A percentile compares a stretch with the other conserved stretches of the same genome.
Conservation (phyloP, 53 echinoderm and acorn worm species). For the Holothuria scabra region DNA sequence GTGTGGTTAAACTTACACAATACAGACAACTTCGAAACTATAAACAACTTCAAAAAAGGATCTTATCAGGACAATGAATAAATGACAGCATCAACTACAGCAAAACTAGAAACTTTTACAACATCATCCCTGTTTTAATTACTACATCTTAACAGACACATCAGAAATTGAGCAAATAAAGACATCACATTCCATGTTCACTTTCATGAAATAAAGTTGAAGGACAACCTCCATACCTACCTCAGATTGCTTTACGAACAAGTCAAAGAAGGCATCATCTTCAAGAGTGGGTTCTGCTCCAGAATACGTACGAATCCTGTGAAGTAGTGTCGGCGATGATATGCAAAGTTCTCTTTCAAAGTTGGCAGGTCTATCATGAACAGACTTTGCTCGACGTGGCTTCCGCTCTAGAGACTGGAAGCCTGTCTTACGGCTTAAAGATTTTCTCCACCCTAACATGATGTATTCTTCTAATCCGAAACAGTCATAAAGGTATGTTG, state of each 20-base stretch:
- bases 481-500: not conserved
- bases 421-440: conserved; percentile 42
- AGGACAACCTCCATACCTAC: too few relatives aligned
- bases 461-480: not conserved
- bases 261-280: conserved; percentile 17
- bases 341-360: conserved; percentile 49
- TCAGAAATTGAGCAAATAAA: too few relatives aligned
- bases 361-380: conserved; percentile 49
- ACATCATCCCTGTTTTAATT: too few relatives aligned
- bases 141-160: too few relatives aligned
- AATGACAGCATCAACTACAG: too few relatives aligned
- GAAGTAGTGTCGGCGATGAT: conserved; percentile 49
- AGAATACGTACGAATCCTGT: conserved; percentile 51
- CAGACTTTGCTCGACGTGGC: conserved; percentile 53
- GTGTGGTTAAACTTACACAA: too few relatives aligned
- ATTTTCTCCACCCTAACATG: conserved; percentile 51
- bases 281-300: not conserved
- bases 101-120: too few relatives aligned
- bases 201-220: too few relatives aligned
- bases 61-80: too few relatives aligned
- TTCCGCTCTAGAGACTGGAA: conserved; percentile 65
- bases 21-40: too few relatives aligned
- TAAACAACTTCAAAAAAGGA: too few relatives aligned
- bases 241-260: not conserved
- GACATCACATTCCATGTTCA: too few relatives aligned